Conservation (phyloP, 2,888 invertebrate species). For the Hirudinaria manillensis region DNA sequence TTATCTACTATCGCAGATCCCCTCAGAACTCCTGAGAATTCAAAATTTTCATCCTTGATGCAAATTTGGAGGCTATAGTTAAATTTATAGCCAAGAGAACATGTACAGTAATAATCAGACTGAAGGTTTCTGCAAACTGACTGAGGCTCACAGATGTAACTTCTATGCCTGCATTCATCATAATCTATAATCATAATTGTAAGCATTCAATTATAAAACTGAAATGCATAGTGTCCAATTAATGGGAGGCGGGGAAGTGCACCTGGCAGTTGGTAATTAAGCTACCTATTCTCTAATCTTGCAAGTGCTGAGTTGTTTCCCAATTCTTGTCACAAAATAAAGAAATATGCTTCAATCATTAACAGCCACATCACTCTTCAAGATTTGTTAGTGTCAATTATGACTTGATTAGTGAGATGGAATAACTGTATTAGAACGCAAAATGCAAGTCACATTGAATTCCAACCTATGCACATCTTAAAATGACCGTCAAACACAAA, state of each 20-base stretch:
- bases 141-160: slow-evolving; percentile 24
- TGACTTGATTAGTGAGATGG: too few species aligned
- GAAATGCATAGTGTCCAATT: too few species aligned
- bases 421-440: too few species aligned
- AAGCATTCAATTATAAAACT: neutral
- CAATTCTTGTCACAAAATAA: too few species aligned
- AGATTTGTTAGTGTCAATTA: too few species aligned
- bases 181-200: slow-evolving; percentile 14
- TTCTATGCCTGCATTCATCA: slow-evolving; percentile 32
- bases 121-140: slow-evolving; percentile 31
- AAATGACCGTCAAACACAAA: slow-evolving; percentile 43
- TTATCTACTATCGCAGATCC: slow-evolving; percentile 4
- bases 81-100: slow-evolving; percentile 29
- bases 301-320: neutral
- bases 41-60: slow-evolving; percentile 25
- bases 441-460: too few species aligned
- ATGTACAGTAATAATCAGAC: slow-evolving; percentile 34
- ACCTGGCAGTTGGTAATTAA: too few species aligned
- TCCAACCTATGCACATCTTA: slow-evolving; percentile 23
- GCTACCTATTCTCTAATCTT: neutral
- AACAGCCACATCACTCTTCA: too few species aligned
- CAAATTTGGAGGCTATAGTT: slow-evolving; percentile 5
- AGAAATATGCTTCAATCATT: too few species aligned
- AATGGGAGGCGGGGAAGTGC: too few species aligned
- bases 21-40: slow-evolving; percentile 9